A percentile compares a stretch with the other conserved stretches of the same genome.
phyloP scores from a whole-genome alignment of 1,140 invertebrate genomes.

The Brachionus plicatilis region DNA sequence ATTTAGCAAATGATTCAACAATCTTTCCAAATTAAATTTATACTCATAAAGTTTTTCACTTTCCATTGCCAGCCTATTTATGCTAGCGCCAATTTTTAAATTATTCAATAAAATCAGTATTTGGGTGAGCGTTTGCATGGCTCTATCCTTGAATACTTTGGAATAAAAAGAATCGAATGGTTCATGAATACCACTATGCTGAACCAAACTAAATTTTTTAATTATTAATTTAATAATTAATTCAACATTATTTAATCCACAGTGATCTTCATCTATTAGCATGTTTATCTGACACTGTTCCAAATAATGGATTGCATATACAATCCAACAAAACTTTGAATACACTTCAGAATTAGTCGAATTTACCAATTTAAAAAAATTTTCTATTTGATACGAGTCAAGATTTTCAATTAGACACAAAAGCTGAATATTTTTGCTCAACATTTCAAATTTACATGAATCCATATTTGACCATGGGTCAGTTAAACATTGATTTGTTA shows the following conservation, averaged over 20 bases:
- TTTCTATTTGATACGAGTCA: neutral
- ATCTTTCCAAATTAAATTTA: slow-evolving; percentile 23
- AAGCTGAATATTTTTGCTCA: slow-evolving; percentile 18
- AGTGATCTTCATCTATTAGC: slow-evolving; percentile 5
- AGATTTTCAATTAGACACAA: slow-evolving; percentile 13
- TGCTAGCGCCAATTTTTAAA: neutral
- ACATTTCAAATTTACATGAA: neutral
- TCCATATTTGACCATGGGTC: slow-evolving; percentile 16
- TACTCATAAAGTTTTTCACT: slow-evolving; percentile 17
- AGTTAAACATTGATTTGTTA: neutral
- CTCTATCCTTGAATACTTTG: slow-evolving; percentile 5
- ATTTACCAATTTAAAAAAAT: neutral
- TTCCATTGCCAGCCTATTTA: neutral
- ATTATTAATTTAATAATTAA: neutral
- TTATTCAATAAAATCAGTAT: slow-evolving; percentile 31
- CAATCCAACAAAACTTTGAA: slow-evolving; percentile 14
- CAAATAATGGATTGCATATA: slow-evolving; percentile 6
- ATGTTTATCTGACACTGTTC: slow-evolving; percentile 30
- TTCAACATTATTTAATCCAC: neutral
- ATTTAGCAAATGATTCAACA: slow-evolving; percentile 25
- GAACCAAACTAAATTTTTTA: neutral
- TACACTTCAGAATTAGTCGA: neutral
- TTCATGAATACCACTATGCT: neutral
- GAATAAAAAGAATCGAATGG: neutral
- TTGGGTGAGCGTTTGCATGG: slow-evolving; percentile 25